A percentile compares a stretch with the other conserved stretches of the same genome.
Conservation (phyloP, 2,888 invertebrate species). For the Drosophila barbarae region DNA sequence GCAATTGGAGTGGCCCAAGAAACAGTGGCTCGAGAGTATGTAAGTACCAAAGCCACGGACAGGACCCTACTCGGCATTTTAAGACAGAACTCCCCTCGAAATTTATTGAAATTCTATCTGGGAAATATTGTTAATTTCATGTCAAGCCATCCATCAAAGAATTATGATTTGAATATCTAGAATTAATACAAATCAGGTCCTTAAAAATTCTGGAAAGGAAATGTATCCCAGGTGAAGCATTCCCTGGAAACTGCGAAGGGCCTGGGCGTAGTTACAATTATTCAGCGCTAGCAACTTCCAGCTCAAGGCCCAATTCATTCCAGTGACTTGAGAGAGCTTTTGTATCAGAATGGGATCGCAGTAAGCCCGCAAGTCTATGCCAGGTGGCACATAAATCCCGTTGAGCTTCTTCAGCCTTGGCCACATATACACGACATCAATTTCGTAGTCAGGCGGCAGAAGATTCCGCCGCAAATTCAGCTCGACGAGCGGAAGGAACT, state of each 20-base stretch:
- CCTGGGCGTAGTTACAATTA: neutral
- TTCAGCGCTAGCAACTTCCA: neutral
- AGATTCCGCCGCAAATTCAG: constrained; percentile 39
- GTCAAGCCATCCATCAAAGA: too few species aligned
- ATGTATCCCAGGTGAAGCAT: neutral
- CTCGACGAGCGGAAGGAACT: constrained; percentile 25
- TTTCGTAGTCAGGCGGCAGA: constrained; percentile 41
- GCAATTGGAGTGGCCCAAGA: constrained; percentile 46
- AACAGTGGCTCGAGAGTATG: constrained; percentile 20
- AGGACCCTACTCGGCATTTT: neutral
- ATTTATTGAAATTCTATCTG: neutral
- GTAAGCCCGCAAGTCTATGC: neutral
- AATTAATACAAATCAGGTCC: neutral
- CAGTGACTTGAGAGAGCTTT: constrained; percentile 34
- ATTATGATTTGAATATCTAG: neutral
- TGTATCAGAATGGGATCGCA: neutral
- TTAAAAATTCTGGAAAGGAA: neutral
- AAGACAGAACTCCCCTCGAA: neutral
- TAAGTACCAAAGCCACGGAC: neutral
- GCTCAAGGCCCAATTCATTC: constrained; percentile 33
- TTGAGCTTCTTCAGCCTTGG: constrained; percentile 10
- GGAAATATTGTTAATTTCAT: neutral
- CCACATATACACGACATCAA: constrained; percentile 1
- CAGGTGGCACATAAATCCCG: neutral
- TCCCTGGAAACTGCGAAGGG: neutral